Percentiles rank a stretch among this genome's conserved stretches.
Evolutionary conservation across 37 sponge, comb jelly and placozoan genomes (phyloP).

Genomic region (Mnemiopsis leidyi): DNA sequence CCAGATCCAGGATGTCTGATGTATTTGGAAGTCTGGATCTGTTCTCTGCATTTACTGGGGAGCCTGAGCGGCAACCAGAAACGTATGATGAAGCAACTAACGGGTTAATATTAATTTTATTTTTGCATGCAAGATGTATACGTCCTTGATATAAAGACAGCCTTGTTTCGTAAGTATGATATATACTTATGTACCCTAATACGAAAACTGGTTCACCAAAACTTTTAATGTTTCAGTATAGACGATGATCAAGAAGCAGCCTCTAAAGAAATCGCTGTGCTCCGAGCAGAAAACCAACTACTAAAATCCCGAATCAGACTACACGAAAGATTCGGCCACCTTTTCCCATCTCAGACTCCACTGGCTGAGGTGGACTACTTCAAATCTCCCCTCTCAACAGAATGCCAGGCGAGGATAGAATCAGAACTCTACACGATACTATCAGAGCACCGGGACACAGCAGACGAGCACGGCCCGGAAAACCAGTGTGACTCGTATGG

Average conservation of each 20-base stretch:
- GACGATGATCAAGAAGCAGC: neutral
- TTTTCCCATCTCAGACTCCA: slow-evolving; percentile 7
- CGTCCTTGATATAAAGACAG: neutral
- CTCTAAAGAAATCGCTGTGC: neutral
- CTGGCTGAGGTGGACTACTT: slow-evolving; percentile 32
- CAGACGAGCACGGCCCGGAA: neutral
- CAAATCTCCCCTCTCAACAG: neutral
- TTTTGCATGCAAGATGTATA: no score
- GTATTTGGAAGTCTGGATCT: slow-evolving; percentile 34
- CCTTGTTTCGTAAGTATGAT: neutral
- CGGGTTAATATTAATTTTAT: neutral
- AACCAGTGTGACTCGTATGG: neutral
- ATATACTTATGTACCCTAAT: no score
- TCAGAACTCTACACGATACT: slow-evolving; percentile 37
- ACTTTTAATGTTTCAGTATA: slow-evolving; percentile 6
- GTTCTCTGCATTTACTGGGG: slow-evolving; percentile 37
- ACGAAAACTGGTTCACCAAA: no score
- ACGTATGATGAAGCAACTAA: neutral
- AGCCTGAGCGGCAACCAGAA: neutral
- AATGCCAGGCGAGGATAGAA: slow-evolving; percentile 31
- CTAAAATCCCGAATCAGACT: neutral
- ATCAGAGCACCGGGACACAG: neutral
- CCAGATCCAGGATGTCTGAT: slow-evolving; percentile 37
- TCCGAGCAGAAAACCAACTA: neutral
- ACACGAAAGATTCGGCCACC: neutral